These are phyloP conservation scores for Lepidochitona cinerea DNA, from an alignment of 2,888 invertebrate genomes.

Conservation along the genomic window DNA sequence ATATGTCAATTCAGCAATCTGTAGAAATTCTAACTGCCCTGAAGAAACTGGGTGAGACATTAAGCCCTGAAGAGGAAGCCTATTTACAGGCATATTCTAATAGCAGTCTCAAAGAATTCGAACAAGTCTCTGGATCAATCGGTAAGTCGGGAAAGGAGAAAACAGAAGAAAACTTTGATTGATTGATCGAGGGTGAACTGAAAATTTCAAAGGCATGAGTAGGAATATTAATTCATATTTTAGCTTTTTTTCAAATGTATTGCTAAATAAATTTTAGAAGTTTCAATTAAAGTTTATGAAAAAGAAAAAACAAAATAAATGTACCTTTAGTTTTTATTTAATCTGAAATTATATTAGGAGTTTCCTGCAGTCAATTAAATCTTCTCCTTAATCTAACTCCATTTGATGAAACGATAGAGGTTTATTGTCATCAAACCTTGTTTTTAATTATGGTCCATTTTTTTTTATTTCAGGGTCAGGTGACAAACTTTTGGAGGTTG, in stretches of 20 bases:
- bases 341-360: no score
- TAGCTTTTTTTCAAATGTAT: background rate
- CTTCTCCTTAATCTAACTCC: background rate
- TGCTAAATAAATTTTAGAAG: background rate
- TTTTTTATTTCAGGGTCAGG: slow-evolving; percentile 50
- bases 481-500: slow-evolving; percentile 63
- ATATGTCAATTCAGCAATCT: slow-evolving; percentile 74
- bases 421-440: background rate
- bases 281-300: background rate
- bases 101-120: slow-evolving; percentile 70
- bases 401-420: background rate
- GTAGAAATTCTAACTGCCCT: slow-evolving; percentile 73
- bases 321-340: no score
- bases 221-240: background rate
- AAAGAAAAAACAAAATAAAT: no score
- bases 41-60: slow-evolving; percentile 71
- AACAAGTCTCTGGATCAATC: slow-evolving; percentile 67
- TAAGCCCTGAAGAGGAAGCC: slow-evolving; percentile 68
- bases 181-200: background rate
- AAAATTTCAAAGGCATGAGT: background rate
- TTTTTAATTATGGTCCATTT: background rate
- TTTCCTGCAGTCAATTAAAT: background rate
- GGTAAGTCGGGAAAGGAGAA: slow-evolving; percentile 50
- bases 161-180: background rate
- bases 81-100: slow-evolving; percentile 70